Conservation (phyloP, 2,888 invertebrate genomes). For the Drosophila peninsularis region DNA sequence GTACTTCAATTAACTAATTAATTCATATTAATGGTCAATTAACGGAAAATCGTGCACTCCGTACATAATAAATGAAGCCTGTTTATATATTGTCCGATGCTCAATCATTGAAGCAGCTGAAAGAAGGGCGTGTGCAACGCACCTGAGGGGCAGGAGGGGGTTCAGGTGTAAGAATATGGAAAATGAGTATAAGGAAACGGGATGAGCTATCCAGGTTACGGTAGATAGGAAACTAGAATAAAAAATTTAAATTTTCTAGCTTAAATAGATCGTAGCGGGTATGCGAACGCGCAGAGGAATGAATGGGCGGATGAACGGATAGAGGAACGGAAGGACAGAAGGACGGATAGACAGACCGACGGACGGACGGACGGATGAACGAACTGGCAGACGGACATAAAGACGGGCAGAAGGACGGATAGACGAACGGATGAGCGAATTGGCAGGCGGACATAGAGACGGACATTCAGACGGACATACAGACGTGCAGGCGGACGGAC, state of each 20-base stretch:
- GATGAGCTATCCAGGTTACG: not conserved
- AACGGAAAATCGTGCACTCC: not conserved
- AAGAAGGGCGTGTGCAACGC: not conserved
- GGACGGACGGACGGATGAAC: not conserved
- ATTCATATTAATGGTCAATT: conserved; percentile 3
- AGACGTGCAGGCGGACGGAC: rapidly evolving
- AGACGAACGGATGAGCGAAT: no score
- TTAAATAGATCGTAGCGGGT: not conserved
- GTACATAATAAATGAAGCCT: not conserved
- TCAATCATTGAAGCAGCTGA: not conserved
- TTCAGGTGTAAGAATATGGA: not conserved
- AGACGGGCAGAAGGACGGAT: not conserved
- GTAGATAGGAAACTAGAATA: not conserved
- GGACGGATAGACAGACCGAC: not conserved
- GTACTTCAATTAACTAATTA: conserved; percentile 9
- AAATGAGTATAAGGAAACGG: not conserved
- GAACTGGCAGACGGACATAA: not conserved
- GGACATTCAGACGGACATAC: not conserved
- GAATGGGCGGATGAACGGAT: not conserved
- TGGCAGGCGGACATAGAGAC: not conserved
- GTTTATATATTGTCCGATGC: not conserved
- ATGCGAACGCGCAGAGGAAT: not conserved
- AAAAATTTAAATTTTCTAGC: not conserved
- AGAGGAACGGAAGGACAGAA: not conserved
- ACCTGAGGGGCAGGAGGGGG: not conserved